Base-by-base conservation (phyloP, 1,140 invertebrate genomes). In the Drosophila persimilis region DNA sequence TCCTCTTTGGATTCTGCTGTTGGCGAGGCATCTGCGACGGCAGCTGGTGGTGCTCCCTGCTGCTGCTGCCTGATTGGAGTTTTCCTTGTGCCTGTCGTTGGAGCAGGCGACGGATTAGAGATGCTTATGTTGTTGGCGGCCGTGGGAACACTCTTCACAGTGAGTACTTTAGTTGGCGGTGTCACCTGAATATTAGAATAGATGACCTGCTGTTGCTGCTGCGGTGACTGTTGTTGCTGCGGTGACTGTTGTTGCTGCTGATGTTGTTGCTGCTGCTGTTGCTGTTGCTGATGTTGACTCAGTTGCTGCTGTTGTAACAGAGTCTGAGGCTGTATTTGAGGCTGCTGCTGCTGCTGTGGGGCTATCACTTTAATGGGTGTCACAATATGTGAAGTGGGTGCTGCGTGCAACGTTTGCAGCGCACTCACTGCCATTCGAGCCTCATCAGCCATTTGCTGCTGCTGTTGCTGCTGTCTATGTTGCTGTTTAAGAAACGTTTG, bases 351-450 rank as follows among this genome's bases (percentile, higher is more conserved):
- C n/a, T 59, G 58, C 57, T 29, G 67, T 31, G 50, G 43, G 47
- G 83, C 15, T 24, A 80, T 31, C 20, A 58, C 48, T 50, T 76
- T 71, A 1, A 81, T 47, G 2, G 81, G 78, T 13, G 73, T 43
- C 3, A 46, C 50, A 7, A 69, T 44, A 51, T 80, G 81, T 7
- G 72, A 52, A 1, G 80, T 77, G 6, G 80, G 80, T 6, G 80
- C 15, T 6, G 83, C 78, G 70, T 88, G 83, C 41, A 86, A 35
- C 1, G 83, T 83, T 52, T 86, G 83, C 48, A 86, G 24, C 0
- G 83, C 83, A 57, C 83, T 86, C 3, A 88, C 83, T 17, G 83
- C 83, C 46, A 86, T 83, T 31, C 83, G 76, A 43, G 81, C 81
- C 52, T 89, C 80, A 45, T 89, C 79, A 2, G 78, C 77, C 60